phyloP scores from a whole-genome alignment of 2,797 vertebrate species.

The Anableps anableps region DNA sequence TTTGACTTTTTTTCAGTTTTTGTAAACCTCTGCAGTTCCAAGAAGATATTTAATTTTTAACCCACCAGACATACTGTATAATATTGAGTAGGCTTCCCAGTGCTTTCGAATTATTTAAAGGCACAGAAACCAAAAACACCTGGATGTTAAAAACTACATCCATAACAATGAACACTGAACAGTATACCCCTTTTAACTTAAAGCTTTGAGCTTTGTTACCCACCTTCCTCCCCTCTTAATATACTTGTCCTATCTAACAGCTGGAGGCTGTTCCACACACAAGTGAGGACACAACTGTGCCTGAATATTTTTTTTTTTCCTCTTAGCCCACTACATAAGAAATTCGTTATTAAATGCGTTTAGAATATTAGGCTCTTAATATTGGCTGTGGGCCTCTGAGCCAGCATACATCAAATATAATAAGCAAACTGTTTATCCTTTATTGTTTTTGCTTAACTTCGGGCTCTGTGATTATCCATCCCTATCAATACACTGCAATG shows the following conservation, averaged over 20 bases:
- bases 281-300: background rate
- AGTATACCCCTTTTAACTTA: background rate
- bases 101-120: too few relatives aligned
- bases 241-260: background rate
- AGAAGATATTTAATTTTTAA: background rate
- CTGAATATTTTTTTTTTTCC: background rate
- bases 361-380: background rate
- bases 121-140: too few relatives aligned
- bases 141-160: too few relatives aligned
- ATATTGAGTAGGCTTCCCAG: too few relatives aligned
- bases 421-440: background rate
- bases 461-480: background rate
- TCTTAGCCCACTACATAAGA: background rate
- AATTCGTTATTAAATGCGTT: background rate
- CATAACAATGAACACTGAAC: too few relatives aligned
- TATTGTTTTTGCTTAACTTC: background rate
- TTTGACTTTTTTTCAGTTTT: background rate
- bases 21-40: background rate
- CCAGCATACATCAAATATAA: background rate
- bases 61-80: background rate
- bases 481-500: background rate
- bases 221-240: background rate
- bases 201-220: background rate
- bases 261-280: background rate
- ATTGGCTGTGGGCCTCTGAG: background rate